Evolutionary conservation across 2,888 invertebrate genomes (phyloP), one percentile per base, ranked within the genome.

Genomic region (Trissolcus brochymenae): DNA sequence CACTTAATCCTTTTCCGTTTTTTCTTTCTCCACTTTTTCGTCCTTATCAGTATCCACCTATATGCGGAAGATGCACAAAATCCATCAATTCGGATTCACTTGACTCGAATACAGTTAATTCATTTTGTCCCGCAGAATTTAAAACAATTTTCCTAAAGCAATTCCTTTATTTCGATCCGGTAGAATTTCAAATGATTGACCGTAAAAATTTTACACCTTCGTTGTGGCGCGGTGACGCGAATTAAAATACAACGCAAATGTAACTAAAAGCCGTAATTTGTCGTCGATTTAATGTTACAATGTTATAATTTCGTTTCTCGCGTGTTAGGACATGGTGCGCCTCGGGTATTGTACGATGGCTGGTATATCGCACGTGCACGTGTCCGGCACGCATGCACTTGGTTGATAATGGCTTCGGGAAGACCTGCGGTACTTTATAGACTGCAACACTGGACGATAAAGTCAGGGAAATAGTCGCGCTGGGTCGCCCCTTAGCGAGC

Each of bases 341-440:
- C 55, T 59, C 49, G 60, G 35, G 49, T 71, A 76, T 67, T 71
- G 66, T 57, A 66, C 61, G 49, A 61, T 72, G 68, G 67, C 68
- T 65, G 68, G 57, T 65, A 67, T 72, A 76, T 76, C 76, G 70
- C 67, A 75, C 54, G 57, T 70, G 62, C 78, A 78, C 74, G 78
- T 78, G 78, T 78, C 67, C 75, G 59, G 67, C 62, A 78, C 71
- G 75, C 78, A 78, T 75, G 78, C 77, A 73, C 77, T 76, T 72
- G 57, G 65, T 68, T 72, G 75, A 79, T 79, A 79, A 76, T 79
- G 61, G 68, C 66, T 59, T 41, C 49, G 40, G 57, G 68, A 77
- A 64, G 73, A 73, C 11, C 67, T 54, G 59, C 66, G 72, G 64
- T 76, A 72, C 76, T 76, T 76, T 79, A 79, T 73, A 73, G 76